Conservation (phyloP, 2,888 invertebrate species). For the Synergus gifuensis region DNA sequence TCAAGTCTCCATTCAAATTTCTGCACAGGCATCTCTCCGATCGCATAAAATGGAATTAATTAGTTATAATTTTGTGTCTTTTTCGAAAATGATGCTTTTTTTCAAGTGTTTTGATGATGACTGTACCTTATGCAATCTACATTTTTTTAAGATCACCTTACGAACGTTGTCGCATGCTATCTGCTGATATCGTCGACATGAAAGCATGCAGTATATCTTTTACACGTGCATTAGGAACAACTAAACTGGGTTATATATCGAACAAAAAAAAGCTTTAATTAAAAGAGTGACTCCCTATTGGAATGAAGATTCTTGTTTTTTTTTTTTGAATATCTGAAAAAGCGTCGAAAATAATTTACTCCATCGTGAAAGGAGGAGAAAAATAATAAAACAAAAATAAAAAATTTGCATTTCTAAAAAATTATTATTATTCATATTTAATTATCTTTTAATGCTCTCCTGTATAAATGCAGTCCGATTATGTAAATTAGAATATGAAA, state of each 20-base stretch:
- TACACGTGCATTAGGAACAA: background rate
- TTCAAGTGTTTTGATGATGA: background rate
- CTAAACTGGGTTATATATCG: background rate
- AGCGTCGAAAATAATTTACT: background rate
- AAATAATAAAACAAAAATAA: background rate
- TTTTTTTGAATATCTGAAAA: background rate
- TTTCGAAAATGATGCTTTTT: background rate
- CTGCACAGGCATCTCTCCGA: no score
- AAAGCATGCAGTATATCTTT: background rate
- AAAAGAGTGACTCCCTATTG: constrained; percentile 7
- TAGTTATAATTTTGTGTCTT: background rate
- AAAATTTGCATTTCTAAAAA: background rate
- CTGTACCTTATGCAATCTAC: background rate
- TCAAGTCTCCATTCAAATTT: no score
- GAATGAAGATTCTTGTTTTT: background rate
- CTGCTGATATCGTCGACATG: constrained; percentile 4
- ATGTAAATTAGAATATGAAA: background rate
- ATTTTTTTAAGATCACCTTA: constrained; percentile 7
- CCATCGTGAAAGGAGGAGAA: background rate
- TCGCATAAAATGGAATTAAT: no score
- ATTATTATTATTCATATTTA: background rate
- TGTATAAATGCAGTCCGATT: background rate
- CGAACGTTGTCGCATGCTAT: constrained; percentile 11
- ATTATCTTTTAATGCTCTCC: background rate
- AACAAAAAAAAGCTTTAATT: background rate